Conservation (phyloP, 2,113 vertebrate species). For the Odontophorus gujanensis region DNA sequence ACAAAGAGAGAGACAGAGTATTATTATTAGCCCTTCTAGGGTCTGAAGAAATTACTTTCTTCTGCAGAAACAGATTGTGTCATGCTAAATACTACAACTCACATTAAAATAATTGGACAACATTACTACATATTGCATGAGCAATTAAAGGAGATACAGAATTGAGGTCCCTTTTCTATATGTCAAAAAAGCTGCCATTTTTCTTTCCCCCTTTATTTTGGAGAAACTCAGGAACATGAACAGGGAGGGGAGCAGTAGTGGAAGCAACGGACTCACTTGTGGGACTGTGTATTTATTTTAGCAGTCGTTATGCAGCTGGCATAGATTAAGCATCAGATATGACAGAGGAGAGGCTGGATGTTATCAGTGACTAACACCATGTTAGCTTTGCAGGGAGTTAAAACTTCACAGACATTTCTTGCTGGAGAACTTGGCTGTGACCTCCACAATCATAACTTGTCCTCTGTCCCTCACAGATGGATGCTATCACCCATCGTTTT, state of each 20-base stretch:
- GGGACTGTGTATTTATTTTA: background rate
- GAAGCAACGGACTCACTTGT: background rate
- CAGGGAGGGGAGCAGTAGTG: background rate
- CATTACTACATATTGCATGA: background rate
- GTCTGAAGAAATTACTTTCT: background rate
- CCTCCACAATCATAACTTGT: background rate
- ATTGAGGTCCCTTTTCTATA: background rate
- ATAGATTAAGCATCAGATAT: conserved; percentile 6
- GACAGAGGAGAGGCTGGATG: background rate
- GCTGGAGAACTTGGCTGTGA: conserved; percentile 16
- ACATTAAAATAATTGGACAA: background rate
- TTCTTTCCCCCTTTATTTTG: background rate
- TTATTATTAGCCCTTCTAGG: background rate
- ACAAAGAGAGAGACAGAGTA: background rate
- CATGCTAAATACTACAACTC: background rate
- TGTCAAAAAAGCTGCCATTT: background rate
- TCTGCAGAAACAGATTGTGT: background rate
- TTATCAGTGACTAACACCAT: background rate
- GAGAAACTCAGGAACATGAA: background rate
- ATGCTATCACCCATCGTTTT: background rate
- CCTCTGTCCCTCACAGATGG: background rate
- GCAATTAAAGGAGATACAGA: background rate
- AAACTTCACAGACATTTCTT: background rate
- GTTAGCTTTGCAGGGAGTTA: conserved; percentile 1
- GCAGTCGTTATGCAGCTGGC: background rate